Conservation (phyloP, 1,140 invertebrate species). For the Parapsyche elsis region DNA sequence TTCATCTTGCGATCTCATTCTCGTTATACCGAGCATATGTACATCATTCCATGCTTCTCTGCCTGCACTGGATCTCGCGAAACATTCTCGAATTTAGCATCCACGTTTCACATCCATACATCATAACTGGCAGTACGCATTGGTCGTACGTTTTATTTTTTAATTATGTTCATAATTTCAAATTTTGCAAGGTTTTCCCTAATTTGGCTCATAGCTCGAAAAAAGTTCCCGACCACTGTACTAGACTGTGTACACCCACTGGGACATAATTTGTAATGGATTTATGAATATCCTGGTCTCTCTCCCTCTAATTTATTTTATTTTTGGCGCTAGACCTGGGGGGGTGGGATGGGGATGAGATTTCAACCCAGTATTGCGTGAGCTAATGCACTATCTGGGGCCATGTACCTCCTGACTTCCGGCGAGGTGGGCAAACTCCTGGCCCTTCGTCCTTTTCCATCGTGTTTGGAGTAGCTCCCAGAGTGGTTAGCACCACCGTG, state of each 20-base stretch:
- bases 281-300: not conserved
- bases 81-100: too few relatives aligned
- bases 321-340: not conserved
- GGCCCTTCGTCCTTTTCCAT: slow-evolving; percentile 63
- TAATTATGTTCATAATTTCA: too few relatives aligned
- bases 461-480: slow-evolving; percentile 60
- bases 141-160: too few relatives aligned
- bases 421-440: slow-evolving; percentile 66
- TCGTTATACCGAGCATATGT: too few relatives aligned
- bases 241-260: not conserved
- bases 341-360: not conserved
- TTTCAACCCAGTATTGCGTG: slow-evolving; percentile 1
- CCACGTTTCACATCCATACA: too few relatives aligned
- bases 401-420: slow-evolving; percentile 65
- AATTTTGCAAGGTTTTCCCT: too few relatives aligned
- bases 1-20: too few relatives aligned
- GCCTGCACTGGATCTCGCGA: too few relatives aligned
- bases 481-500: slow-evolving; percentile 61
- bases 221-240: too few relatives aligned
- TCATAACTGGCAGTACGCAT: too few relatives aligned
- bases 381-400: slow-evolving; percentile 14
- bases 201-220: not conserved
- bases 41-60: too few relatives aligned
- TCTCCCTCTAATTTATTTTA: slow-evolving; percentile 17
- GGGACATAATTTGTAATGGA: not conserved